Percentiles rank a stretch among this genome's conserved stretches.
Evolutionary conservation across 2,113 vertebrate genomes (phyloP).

Genomic region (Neolamprologus caudopunctatus): DNA sequence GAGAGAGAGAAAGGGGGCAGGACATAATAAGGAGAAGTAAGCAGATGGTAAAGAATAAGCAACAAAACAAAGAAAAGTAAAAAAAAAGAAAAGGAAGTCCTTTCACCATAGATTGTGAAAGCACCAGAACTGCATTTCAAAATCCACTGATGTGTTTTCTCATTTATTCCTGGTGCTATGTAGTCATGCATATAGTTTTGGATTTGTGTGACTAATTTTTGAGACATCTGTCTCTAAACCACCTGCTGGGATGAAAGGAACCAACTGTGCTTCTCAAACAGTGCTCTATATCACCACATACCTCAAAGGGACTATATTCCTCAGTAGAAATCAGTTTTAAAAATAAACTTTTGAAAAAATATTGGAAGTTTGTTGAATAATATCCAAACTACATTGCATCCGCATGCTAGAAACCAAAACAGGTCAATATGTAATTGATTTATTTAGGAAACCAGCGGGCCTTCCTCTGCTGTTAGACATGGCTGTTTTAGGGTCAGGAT

Average conservation of each 20-base stretch:
- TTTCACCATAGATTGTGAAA: background rate
- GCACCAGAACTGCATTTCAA: background rate
- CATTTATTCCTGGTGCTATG: background rate
- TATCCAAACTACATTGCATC: background rate
- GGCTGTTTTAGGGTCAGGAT: background rate
- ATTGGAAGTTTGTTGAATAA: background rate
- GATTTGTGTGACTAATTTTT: background rate
- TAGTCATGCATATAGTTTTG: background rate
- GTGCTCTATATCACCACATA: background rate
- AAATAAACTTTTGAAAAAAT: background rate
- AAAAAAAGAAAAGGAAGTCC: background rate
- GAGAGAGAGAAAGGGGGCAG: background rate
- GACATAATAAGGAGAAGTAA: conserved; percentile 14
- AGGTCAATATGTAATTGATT: background rate
- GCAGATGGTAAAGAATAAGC: background rate
- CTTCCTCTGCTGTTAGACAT: background rate
- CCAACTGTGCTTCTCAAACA: background rate
- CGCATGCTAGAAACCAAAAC: background rate
- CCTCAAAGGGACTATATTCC: background rate
- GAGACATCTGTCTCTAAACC: background rate
- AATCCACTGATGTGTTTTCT: background rate
- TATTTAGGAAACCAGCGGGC: background rate
- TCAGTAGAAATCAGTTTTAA: background rate
- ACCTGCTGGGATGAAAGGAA: background rate
- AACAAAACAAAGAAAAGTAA: background rate